These are phyloP conservation scores for Cetonia aurata DNA, from an alignment of 2,888 invertebrate species.

Conservation along the genomic window DNA sequence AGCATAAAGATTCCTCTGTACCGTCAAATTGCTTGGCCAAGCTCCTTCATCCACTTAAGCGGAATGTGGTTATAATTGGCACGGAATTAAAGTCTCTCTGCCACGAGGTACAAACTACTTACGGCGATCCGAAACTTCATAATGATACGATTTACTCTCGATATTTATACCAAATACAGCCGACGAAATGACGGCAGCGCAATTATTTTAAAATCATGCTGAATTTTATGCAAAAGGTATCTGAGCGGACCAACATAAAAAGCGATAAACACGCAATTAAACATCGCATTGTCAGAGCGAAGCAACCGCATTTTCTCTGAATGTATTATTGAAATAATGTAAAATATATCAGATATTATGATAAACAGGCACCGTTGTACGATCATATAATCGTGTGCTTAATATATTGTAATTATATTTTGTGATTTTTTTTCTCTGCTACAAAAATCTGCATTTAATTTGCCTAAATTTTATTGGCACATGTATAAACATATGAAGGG, in stretches of 20 bases:
- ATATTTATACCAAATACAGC: slow-evolving; percentile 38
- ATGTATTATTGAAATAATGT: slow-evolving; percentile 15
- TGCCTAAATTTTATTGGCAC: too few species aligned
- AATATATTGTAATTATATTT: neutral
- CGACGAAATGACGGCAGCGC: slow-evolving; percentile 17
- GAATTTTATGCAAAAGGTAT: slow-evolving; percentile 21
- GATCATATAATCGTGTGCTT: neutral
- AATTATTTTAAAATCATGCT: slow-evolving; percentile 21
- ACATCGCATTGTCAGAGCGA: neutral
- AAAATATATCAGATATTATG: neutral
- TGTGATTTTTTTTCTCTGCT: neutral
- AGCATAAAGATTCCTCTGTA: slow-evolving; percentile 25
- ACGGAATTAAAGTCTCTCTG: slow-evolving; percentile 17
- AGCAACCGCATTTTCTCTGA: slow-evolving; percentile 13
- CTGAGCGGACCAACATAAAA: neutral
- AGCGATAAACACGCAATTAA: slow-evolving; percentile 20
- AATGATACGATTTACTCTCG: slow-evolving; percentile 35
- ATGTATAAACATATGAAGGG: too few species aligned
- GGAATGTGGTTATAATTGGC: slow-evolving; percentile 33
- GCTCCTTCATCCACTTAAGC: slow-evolving; percentile 3
- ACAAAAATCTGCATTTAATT: neutral
- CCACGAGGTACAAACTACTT: slow-evolving; percentile 29
- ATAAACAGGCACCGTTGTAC: neutral
- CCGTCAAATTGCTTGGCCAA: slow-evolving; percentile 1
- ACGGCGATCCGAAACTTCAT: slow-evolving; percentile 24